phyloP scores from a whole-genome alignment of 1,140 invertebrate species.

The Cataglyphis hispanica region DNA sequence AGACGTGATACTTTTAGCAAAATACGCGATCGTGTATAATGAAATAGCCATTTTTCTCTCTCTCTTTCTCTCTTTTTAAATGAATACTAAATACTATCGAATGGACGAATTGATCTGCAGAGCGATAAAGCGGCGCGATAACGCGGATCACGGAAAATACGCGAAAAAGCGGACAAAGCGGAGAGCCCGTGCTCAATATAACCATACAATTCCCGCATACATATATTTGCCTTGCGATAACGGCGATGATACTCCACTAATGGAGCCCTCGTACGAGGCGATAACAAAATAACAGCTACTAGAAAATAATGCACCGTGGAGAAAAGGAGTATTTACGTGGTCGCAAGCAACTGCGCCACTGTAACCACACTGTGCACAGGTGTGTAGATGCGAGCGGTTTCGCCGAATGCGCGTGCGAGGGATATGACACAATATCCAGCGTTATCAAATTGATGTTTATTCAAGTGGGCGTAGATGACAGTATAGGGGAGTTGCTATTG shows the following conservation, averaged over 20 bases:
- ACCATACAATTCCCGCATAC: constrained; percentile 24
- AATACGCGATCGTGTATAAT: background rate
- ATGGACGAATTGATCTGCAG: constrained; percentile 28
- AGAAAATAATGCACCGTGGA: constrained; percentile 33
- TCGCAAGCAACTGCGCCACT: background rate
- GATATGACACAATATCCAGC: constrained; percentile 52
- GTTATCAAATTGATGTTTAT: constrained; percentile 79
- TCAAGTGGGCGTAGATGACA: constrained; percentile 70
- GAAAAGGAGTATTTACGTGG: constrained; percentile 7
- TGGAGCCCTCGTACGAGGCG: constrained; percentile 14
- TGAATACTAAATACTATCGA: background rate
- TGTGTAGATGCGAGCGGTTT: constrained; percentile 9
- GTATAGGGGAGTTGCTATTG: constrained; percentile 14
- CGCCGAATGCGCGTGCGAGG: constrained; percentile 6
- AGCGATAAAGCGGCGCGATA: constrained; percentile 19
- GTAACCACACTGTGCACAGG: constrained; percentile 6
- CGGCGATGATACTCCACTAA: constrained; percentile 20
- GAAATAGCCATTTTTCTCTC: background rate
- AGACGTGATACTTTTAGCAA: background rate
- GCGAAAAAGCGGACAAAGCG: constrained; percentile 29
- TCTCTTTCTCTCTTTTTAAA: background rate
- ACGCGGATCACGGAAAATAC: constrained; percentile 22
- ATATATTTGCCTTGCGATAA: constrained; percentile 41
- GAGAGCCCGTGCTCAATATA: background rate
- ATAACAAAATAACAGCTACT: constrained; percentile 43